Evolutionary conservation across 2,888 invertebrate genomes (phyloP).

Genomic region (Leptinotarsa juncta): DNA sequence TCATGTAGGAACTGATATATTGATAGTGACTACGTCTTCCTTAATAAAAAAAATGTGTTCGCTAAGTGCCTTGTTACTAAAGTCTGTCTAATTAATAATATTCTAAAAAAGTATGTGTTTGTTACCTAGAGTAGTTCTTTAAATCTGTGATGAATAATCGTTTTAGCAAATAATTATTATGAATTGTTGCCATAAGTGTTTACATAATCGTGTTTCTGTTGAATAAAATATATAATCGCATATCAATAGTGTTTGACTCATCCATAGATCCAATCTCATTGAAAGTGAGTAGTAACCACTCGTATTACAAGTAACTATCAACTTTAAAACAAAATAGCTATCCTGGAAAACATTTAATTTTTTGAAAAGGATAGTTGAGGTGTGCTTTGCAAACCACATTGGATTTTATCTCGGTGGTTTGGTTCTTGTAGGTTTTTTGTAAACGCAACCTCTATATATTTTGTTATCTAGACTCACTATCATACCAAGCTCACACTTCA

Average conservation of each 20-base stretch:
- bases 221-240: conserved; percentile 2
- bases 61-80: not conserved
- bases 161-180: conserved; percentile 2
- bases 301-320: too few relatives aligned
- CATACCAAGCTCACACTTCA: too few relatives aligned
- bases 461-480: too few relatives aligned
- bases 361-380: too few relatives aligned
- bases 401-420: too few relatives aligned
- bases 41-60: not conserved
- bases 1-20: not conserved
- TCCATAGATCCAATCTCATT: not conserved
- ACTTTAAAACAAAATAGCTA: too few relatives aligned
- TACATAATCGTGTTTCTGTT: not conserved
- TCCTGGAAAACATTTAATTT: too few relatives aligned
- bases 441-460: too few relatives aligned
- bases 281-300: too few relatives aligned
- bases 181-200: not conserved
- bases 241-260: not conserved
- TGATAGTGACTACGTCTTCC: not conserved
- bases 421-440: too few relatives aligned
- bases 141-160: conserved; percentile 1
- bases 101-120: not conserved
- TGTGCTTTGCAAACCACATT: too few relatives aligned
- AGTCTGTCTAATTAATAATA: not conserved
- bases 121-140: not conserved